These are phyloP conservation scores for Aricia agestis DNA, from an alignment of 1,140 invertebrate genomes.

Conservation along the genomic window DNA sequence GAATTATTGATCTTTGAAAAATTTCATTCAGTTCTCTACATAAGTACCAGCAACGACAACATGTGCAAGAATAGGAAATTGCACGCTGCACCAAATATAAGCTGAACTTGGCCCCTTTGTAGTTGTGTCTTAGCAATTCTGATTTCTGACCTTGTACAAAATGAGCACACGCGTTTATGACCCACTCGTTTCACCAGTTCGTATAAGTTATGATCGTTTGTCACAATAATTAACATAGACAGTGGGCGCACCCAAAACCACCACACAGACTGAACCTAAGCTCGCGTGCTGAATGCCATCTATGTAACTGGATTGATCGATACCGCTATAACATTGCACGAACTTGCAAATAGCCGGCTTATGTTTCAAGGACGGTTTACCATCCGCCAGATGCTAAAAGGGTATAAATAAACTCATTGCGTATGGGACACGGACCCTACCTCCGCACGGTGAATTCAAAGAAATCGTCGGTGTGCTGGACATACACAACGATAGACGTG, in stretches of 20 bases:
- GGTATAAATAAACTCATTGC: conserved; percentile 23
- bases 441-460: conserved; percentile 15
- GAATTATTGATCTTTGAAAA: too few species aligned
- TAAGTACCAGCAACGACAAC: not conserved
- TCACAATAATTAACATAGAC: conserved; percentile 14
- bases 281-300: conserved; percentile 37
- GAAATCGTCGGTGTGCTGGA: conserved; percentile 13
- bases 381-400: conserved; percentile 23
- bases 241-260: conserved; percentile 35
- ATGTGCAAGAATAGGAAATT: not conserved
- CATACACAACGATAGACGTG: not conserved
- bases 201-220: not conserved
- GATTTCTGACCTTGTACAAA: not conserved
- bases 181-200: not conserved
- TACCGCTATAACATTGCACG: conserved; percentile 36
- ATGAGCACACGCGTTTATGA: not conserved
- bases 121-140: not conserved
- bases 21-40: not conserved
- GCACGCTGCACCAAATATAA: not conserved
- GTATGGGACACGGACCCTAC: conserved; percentile 18
- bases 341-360: conserved; percentile 34
- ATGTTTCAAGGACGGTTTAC: conserved; percentile 30
- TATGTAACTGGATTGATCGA: conserved; percentile 41
- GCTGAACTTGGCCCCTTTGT: not conserved
- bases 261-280: conserved; percentile 30